Conservation (phyloP, 2,888 invertebrate genomes). For the Sicus ferrugineus region DNA sequence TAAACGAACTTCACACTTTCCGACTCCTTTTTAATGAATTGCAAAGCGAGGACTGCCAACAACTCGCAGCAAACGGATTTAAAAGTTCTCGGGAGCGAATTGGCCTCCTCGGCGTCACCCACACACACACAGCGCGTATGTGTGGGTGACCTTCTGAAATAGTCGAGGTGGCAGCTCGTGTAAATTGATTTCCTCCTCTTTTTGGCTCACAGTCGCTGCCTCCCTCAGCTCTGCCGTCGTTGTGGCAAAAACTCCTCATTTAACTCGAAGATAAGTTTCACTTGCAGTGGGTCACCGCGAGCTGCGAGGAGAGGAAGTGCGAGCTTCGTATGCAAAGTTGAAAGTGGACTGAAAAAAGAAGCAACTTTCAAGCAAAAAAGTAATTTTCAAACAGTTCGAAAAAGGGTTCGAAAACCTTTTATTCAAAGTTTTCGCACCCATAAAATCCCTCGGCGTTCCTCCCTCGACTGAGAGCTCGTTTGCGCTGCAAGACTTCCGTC, state of each 20-base stretch:
- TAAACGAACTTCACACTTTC: neutral
- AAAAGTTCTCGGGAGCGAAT: too few relatives aligned
- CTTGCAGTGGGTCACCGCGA: neutral
- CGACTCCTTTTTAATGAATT: neutral
- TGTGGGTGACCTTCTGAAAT: neutral
- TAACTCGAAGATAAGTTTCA: neutral
- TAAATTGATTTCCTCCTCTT: neutral
- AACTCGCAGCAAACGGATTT: too few relatives aligned
- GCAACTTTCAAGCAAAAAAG: neutral
- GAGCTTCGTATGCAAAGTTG: neutral
- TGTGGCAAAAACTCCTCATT: constrained; percentile 6
- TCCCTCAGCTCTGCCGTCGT: neutral
- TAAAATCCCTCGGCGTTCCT: neutral
- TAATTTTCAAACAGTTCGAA: neutral
- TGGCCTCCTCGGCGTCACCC: neutral
- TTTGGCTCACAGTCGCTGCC: neutral
- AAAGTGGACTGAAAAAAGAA: neutral
- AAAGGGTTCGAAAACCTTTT: neutral
- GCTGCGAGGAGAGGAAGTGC: neutral
- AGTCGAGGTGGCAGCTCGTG: neutral
- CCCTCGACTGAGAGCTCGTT: neutral
- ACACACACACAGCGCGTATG: neutral
- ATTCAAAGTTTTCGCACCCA: neutral
- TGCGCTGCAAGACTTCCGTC: constrained; percentile 3
- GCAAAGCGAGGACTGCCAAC: neutral